Percentiles rank a stretch among this genome's conserved stretches.
Evolutionary conservation across 2,113 vertebrate species (phyloP).

Genomic region (human (Homo sapiens)): GRCh38 chr17:73956501-73957000

Average conservation of each 20-base stretch:
- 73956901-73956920: background rate
- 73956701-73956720: background rate
- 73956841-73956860: accelerated
- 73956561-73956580: accelerated
- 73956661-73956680: background rate
- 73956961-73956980: background rate
- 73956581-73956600: background rate
- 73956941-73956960: background rate
- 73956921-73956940: background rate
- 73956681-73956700: background rate
- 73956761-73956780: background rate
- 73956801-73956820: background rate
- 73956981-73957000: background rate
- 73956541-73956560: accelerated
- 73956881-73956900: background rate
- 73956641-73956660: background rate
- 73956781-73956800: background rate
- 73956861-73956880: background rate
- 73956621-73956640: accelerated
- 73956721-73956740: accelerated
- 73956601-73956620: background rate
- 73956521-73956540: background rate
- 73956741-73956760: too few relatives aligned
- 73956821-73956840: background rate
- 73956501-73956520: background rate